Conservation (phyloP, 2,888 invertebrate genomes). For the Gymnocheta viridis region DNA sequence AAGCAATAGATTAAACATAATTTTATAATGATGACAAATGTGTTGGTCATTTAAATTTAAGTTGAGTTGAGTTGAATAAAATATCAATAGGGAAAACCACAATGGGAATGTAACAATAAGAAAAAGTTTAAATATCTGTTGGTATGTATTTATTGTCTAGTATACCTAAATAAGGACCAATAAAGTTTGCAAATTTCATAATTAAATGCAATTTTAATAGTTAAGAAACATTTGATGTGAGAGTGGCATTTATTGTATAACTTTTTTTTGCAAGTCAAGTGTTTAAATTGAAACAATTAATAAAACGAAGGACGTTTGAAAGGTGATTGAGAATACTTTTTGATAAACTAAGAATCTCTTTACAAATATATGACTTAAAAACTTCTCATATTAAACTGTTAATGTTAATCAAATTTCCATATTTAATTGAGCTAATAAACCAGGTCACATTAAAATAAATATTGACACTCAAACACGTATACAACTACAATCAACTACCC, state of each 20-base stretch:
- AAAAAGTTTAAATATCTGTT: background rate
- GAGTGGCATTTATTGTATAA: background rate
- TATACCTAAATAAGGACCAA: background rate
- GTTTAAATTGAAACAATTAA: background rate
- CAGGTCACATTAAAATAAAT: too few relatives aligned
- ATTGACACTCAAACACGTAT: too few relatives aligned
- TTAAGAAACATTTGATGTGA: background rate
- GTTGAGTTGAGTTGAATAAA: background rate
- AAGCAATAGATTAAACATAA: constrained; percentile 58
- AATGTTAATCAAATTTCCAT: too few relatives aligned
- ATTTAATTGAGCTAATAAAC: too few relatives aligned
- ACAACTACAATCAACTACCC: too few relatives aligned
- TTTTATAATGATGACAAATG: constrained; percentile 68
- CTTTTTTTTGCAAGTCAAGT: background rate
- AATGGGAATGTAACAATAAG: background rate
- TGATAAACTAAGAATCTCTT: too few relatives aligned
- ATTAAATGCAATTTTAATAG: background rate
- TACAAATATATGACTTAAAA: too few relatives aligned
- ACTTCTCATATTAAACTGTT: too few relatives aligned
- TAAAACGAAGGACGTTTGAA: background rate
- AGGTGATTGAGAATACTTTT: background rate
- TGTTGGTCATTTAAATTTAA: constrained; percentile 42
- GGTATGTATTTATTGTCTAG: too few relatives aligned
- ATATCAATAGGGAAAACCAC: background rate
- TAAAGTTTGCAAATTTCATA: background rate